Evolutionary conservation across 2,797 vertebrate species (phyloP).

Genomic region (Thripadectes ignobilis): DNA sequence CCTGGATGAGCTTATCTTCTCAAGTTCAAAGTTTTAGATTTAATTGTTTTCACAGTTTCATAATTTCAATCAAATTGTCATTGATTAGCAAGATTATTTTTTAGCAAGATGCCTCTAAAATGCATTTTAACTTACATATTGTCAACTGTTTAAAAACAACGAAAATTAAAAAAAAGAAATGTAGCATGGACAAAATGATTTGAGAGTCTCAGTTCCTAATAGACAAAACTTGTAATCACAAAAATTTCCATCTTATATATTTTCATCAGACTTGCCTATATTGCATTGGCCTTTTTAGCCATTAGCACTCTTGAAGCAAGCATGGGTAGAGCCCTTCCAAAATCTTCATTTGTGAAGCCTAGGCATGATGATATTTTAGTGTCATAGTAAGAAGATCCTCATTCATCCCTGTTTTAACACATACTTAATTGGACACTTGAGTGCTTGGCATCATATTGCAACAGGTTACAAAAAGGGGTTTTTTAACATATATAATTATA

Average conservation of each 20-base stretch:
- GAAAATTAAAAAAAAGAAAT: neutral
- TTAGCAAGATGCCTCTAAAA: neutral
- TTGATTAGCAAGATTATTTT: neutral
- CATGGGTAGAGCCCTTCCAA: too few relatives aligned
- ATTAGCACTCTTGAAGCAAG: too few relatives aligned
- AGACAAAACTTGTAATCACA: neutral
- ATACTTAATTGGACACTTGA: neutral
- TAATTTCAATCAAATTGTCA: neutral
- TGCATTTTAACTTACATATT: neutral
- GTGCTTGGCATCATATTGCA: neutral
- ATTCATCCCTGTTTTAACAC: neutral
- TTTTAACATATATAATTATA: neutral
- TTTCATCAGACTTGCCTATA: too few relatives aligned
- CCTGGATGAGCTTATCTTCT: neutral
- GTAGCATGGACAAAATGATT: neutral
- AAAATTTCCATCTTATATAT: neutral
- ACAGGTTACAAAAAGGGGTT: neutral
- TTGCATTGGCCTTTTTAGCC: too few relatives aligned
- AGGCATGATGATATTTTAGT: neutral
- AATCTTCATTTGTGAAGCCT: too few relatives aligned
- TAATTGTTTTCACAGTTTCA: neutral
- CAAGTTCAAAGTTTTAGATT: neutral
- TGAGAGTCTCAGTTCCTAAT: neutral
- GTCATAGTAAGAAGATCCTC: neutral
- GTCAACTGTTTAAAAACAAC: neutral